Base-by-base conservation (phyloP, 2,888 invertebrate genomes). In the Odontocerum albicorne region DNA sequence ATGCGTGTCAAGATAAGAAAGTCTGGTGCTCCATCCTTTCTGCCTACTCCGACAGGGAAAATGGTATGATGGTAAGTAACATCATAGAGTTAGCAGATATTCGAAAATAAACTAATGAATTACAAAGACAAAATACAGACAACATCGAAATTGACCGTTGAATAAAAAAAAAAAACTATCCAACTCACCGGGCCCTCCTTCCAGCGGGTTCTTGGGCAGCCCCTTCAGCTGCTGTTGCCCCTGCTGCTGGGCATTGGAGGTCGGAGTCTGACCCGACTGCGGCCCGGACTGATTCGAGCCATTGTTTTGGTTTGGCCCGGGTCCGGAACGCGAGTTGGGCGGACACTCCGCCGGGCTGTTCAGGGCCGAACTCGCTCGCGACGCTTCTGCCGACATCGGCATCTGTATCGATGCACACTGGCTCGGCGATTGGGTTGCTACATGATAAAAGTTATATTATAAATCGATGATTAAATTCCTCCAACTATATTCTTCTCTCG, bases 351-450 rank as follows among this genome's bases (percentile, higher is more conserved):
- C 77, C 21, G 78, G 78, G 51, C 75, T 75, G 66, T 73, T 75
- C 31, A 78, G 72, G 1, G 74, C 76, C 4, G 75, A 75, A 59
- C 72, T 70, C 4, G 78, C 76, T 15, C 77, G 70, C 3, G 75
- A 75, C 3, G 72, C 75, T 62, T 78, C 78, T 19, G 77, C 77
- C 2, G 78, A 77, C 74, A 75, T 75, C 56, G 77, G 74, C 74
- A 76, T 73, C 59, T 72, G 73, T 3, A 72, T 73, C 43, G 51
- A 54, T 22, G 71, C 69, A 35, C 70, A 74, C 70, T 70, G 78
- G 38, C 71, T 72, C 33, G 70, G 77, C 54, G 70, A 77, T 65
- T 77, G 74, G 2, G 73, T 75, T 15, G 75, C 75, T 73, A 66
- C 1, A n/a, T n/a, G n/a, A n/a, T n/a, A n/a, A n/a, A n/a, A n/a